A percentile compares a stretch with the other conserved stretches of the same genome.
These are phyloP conservation scores for Troilus luridus DNA, from an alignment of 2,888 invertebrate species.

Conservation along the genomic window DNA sequence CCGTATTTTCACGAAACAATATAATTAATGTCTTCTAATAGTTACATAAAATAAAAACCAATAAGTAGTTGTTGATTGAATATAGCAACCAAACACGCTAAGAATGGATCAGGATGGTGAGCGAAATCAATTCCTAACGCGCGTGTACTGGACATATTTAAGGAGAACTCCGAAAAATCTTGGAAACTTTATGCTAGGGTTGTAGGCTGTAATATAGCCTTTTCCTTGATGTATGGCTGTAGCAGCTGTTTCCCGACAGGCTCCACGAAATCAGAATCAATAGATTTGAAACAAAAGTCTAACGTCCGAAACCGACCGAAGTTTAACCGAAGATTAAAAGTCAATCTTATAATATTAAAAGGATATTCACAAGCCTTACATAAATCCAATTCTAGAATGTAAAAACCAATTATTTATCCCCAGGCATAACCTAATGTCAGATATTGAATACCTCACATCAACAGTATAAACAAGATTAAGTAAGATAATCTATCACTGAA, in stretches of 20 bases:
- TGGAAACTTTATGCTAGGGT: background rate
- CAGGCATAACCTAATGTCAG: too few species aligned
- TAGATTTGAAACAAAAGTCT: background rate
- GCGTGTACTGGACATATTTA: background rate
- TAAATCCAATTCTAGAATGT: background rate
- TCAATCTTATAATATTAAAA: background rate
- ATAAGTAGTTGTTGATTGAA: too few species aligned
- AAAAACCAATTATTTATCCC: too few species aligned
- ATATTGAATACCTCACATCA: too few species aligned
- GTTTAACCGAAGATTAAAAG: background rate
- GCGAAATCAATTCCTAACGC: background rate
- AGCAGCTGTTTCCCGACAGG: background rate
- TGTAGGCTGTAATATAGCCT: background rate
- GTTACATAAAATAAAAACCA: too few species aligned
- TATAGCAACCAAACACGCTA: too few species aligned
- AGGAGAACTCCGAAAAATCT: background rate
- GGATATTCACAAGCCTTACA: background rate
- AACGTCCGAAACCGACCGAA: background rate
- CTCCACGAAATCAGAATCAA: background rate
- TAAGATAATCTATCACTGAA: too few species aligned
- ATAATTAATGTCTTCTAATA: too few species aligned
- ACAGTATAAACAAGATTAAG: too few species aligned
- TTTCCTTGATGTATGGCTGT: background rate
- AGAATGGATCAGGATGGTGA: too few species aligned
- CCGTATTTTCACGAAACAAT: background rate